Conservation (phyloP, 2,888 invertebrate species). For the Caenorhabditis doughertyi region DNA sequence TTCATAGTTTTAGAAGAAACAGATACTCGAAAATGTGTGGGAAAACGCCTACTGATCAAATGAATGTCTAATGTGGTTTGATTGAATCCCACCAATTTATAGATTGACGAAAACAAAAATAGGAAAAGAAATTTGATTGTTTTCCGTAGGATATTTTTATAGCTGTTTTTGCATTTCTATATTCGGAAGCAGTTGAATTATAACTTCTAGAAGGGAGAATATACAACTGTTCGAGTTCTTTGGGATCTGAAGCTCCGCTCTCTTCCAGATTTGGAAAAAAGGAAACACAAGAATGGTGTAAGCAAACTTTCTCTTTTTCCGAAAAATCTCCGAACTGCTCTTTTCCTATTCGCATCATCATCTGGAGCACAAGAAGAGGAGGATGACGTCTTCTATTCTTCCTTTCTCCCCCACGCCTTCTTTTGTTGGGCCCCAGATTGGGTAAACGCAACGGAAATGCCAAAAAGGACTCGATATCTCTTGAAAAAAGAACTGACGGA, state of each 20-base stretch:
- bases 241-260: background rate
- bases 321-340: constrained; percentile 22
- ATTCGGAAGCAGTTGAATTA: too few species aligned
- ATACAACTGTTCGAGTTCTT: background rate
- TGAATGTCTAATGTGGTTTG: constrained; percentile 6
- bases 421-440: constrained; percentile 35
- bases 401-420: constrained; percentile 51
- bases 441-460: constrained; percentile 35
- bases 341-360: constrained; percentile 14
- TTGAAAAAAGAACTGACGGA: constrained; percentile 6
- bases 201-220: too few species aligned
- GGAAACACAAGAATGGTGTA: background rate
- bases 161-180: too few species aligned
- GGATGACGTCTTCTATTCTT: constrained; percentile 44
- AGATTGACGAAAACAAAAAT: background rate
- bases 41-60: constrained; percentile 34
- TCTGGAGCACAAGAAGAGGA: constrained; percentile 41
- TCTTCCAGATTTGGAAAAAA: background rate
- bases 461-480: constrained; percentile 4
- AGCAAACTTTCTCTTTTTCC: background rate
- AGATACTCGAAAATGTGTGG: constrained; percentile 8
- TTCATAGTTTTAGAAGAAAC: constrained; percentile 9
- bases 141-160: too few species aligned
- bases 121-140: background rate
- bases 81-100: background rate